A percentile compares a stretch with the other conserved stretches of the same genome.
phyloP scores from a whole-genome alignment of 1,140 invertebrate species.

The Drosophila kikkawai region DNA sequence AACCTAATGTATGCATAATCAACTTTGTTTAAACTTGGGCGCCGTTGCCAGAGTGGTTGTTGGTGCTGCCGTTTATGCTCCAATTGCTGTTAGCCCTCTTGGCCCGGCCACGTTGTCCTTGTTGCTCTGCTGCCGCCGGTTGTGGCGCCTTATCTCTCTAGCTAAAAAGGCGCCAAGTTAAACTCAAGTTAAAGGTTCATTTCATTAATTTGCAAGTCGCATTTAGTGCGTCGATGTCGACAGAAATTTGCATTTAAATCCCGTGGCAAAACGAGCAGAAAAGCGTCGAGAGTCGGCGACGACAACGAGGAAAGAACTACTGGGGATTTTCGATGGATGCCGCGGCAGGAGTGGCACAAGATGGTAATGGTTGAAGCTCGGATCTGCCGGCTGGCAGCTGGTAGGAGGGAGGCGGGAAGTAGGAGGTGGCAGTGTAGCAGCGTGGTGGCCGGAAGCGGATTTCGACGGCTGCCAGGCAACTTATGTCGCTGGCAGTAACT shows the following conservation, averaged over 20 bases:
- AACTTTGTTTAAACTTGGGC: conserved; percentile 82
- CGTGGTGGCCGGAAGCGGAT: conserved; percentile 37
- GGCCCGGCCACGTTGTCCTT: conserved; percentile 16
- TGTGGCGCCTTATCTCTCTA: conserved; percentile 70
- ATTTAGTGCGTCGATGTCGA: conserved; percentile 81
- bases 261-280: conserved; percentile 79
- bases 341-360: conserved; percentile 6
- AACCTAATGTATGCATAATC: conserved; percentile 84
- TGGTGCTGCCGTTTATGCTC: conserved; percentile 68
- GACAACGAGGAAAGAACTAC: conserved; percentile 23
- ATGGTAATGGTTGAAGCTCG: conserved; percentile 4
- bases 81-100: conserved; percentile 62
- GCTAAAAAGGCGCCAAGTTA: conserved; percentile 79
- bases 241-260: conserved; percentile 83
- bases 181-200: conserved; percentile 83
- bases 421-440: not conserved
- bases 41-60: conserved; percentile 57
- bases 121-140: conserved; percentile 40
- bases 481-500: conserved; percentile 32
- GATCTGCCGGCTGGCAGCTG: not conserved
- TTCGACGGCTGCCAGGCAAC: conserved; percentile 37
- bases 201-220: conserved; percentile 84
- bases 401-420: not conserved
- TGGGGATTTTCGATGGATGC: conserved; percentile 17
- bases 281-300: conserved; percentile 50